These are phyloP conservation scores for Chlorodrepanis virens DNA, from an alignment of 2,113 vertebrate genomes.

Conservation along the genomic window DNA sequence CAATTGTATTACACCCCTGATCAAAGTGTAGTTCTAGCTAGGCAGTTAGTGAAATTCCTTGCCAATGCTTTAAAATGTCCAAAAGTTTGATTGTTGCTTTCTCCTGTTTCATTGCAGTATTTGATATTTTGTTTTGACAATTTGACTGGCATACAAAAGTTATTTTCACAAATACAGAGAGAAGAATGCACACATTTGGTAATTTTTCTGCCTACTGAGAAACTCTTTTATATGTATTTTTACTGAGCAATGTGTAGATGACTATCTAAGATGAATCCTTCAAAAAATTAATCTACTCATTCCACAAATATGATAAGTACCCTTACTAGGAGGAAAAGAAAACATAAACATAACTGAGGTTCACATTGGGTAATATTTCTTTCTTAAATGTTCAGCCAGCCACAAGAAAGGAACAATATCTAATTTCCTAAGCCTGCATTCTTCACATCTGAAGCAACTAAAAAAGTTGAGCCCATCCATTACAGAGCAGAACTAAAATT, in stretches of 20 bases:
- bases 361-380: background rate
- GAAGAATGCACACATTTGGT: background rate
- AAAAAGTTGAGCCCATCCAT: background rate
- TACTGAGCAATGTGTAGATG: background rate
- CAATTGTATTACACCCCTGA: accelerated
- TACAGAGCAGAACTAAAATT: background rate
- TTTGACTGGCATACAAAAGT: background rate
- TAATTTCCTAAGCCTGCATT: background rate
- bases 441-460: background rate
- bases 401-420: background rate
- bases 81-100: background rate
- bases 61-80: background rate
- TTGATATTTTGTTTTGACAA: background rate
- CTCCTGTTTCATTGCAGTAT: background rate
- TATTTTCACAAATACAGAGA: background rate
- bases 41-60: background rate
- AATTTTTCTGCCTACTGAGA: background rate
- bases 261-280: background rate
- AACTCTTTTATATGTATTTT: background rate
- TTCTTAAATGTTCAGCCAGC: background rate
- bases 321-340: background rate
- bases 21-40: background rate
- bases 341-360: background rate
- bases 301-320: background rate
- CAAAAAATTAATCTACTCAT: background rate